Percentiles rank a stretch among this genome's conserved stretches.
phyloP scores from a whole-genome alignment of 2,797 vertebrate genomes.

The Manis crassicaudata region DNA sequence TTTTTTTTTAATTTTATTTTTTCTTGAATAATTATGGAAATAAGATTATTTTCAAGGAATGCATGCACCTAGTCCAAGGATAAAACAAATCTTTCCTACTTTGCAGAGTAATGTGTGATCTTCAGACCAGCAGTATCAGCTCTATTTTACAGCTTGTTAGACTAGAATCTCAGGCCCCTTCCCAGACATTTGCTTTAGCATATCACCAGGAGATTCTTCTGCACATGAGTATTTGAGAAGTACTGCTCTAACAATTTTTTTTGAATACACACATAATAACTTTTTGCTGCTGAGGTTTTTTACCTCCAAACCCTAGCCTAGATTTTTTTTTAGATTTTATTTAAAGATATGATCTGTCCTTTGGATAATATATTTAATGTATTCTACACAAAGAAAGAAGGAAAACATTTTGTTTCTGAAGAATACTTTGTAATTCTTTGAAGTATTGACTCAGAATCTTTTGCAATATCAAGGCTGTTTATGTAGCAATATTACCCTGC shows the following conservation, averaged over 20 bases:
- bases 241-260: constrained; percentile 1
- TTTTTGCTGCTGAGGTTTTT: constrained; percentile 38
- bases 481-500: neutral
- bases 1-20: constrained; percentile 7
- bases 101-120: neutral
- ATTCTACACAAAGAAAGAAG: neutral
- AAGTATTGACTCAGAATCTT: constrained; percentile 4
- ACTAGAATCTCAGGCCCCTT: neutral
- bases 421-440: neutral
- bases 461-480: neutral
- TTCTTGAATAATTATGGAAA: neutral
- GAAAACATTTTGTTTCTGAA: neutral
- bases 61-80: neutral
- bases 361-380: constrained; percentile 1
- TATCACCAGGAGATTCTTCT: constrained; percentile 3
- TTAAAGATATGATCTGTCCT: constrained; percentile 18
- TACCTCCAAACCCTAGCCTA: neutral
- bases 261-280: constrained; percentile 25
- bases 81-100: neutral
- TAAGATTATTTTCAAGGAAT: neutral
- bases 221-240: constrained; percentile 60
- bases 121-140: neutral
- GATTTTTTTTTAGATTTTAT: constrained; percentile 40
- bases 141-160: neutral
- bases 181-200: neutral